Evolutionary conservation across 2,888 invertebrate species (phyloP).

Genomic region (Vannuccia rotundouncinata): DNA sequence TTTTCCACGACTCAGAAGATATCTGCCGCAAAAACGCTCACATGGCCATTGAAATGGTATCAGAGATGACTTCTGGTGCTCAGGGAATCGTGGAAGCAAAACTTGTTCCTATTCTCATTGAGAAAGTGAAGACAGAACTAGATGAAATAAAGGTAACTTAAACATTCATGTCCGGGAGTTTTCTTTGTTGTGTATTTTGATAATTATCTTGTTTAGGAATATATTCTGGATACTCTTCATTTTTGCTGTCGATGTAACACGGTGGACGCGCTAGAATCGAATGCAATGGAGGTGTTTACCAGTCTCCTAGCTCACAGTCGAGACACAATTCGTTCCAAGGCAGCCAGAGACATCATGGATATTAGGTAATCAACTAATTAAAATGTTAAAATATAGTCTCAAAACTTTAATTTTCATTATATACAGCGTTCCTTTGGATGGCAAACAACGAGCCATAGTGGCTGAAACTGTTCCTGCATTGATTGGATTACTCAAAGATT

Average conservation of each 20-base stretch:
- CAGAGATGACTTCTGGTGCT: slow-evolving; percentile 52
- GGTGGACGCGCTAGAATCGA: slow-evolving; percentile 47
- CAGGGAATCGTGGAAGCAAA: slow-evolving; percentile 52
- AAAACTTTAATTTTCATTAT: not conserved
- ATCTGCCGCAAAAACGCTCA: slow-evolving; percentile 54
- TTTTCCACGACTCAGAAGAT: slow-evolving; percentile 54
- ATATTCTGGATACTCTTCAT: slow-evolving; percentile 56
- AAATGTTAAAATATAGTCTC: too few relatives aligned
- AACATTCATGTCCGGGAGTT: not conserved
- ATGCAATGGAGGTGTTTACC: slow-evolving; percentile 52
- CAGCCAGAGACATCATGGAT: slow-evolving; percentile 55
- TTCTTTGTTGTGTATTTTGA: too few relatives aligned
- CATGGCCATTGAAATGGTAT: slow-evolving; percentile 53
- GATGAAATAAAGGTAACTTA: slow-evolving; percentile 54
- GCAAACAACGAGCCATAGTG: slow-evolving; percentile 55
- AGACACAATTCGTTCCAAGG: slow-evolving; percentile 49
- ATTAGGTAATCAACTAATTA: slow-evolving; percentile 48
- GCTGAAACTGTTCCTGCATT: slow-evolving; percentile 49
- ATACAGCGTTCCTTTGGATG: slow-evolving; percentile 52
- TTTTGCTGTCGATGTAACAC: slow-evolving; percentile 55
- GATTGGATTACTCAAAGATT: slow-evolving; percentile 49
- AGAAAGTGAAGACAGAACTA: slow-evolving; percentile 50
- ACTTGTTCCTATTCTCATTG: slow-evolving; percentile 50
- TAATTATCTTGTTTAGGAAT: slow-evolving; percentile 43
- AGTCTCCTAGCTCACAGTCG: slow-evolving; percentile 47